Evolutionary conservation across 2,888 invertebrate species (phyloP).

Genomic region (Napeogenes sylphis): DNA sequence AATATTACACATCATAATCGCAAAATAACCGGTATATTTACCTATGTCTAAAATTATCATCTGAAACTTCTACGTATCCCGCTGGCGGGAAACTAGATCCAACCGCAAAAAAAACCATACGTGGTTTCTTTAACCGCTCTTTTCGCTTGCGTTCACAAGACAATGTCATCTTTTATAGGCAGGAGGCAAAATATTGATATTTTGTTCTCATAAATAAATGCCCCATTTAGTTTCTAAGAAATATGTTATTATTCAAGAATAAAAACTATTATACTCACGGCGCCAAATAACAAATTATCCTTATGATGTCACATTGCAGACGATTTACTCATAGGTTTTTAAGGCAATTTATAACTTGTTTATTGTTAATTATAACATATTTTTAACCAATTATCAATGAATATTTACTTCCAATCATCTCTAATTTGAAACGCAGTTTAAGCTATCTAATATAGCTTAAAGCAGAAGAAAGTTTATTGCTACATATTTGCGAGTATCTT

Average conservation of each 20-base stretch:
- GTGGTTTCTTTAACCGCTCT: slow-evolving; percentile 11
- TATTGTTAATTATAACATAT: not conserved
- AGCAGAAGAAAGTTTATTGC: too few species aligned
- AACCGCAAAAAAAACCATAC: slow-evolving; percentile 16
- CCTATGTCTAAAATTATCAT: slow-evolving; percentile 52
- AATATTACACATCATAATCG: slow-evolving; percentile 44
- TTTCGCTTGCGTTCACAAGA: slow-evolving; percentile 8
- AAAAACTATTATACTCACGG: slow-evolving; percentile 9
- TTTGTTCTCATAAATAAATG: slow-evolving; percentile 9
- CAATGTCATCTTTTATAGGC: slow-evolving; percentile 1
- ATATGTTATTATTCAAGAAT: slow-evolving; percentile 12
- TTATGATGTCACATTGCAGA: slow-evolving; percentile 26
- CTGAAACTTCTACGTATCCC: slow-evolving; percentile 38
- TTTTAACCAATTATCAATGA: not conserved
- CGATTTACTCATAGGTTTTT: slow-evolving; percentile 7
- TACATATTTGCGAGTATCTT: too few species aligned
- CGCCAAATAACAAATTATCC: slow-evolving; percentile 20
- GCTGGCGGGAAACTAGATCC: slow-evolving; percentile 16
- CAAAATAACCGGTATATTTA: slow-evolving; percentile 45
- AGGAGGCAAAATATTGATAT: slow-evolving; percentile 16
- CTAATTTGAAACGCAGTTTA: not conserved
- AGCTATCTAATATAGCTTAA: too few species aligned
- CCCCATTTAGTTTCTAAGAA: slow-evolving; percentile 15
- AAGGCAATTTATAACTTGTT: not conserved
- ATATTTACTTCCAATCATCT: not conserved